Base-by-base conservation (phyloP, 2,797 vertebrate genomes). In the Hemitrygon akajei region DNA sequence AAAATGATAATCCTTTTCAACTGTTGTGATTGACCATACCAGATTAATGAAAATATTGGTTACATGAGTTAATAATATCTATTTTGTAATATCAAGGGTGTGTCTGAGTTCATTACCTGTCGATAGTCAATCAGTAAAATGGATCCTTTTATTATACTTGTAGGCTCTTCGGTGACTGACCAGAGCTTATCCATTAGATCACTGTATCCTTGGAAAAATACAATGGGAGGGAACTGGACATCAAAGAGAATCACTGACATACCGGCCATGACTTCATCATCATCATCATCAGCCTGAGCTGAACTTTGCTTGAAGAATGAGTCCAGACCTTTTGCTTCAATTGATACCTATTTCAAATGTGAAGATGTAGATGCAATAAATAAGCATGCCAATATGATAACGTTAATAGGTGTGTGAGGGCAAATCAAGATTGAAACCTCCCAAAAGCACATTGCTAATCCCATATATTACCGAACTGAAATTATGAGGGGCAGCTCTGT, bases 161-260 rank as follows among this genome's bases (percentile, higher is more conserved):
- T 95, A 79, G 97, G 95, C 22, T 96, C 95, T 94, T 93, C 95
- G 0, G 94, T 95, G 94, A 95, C 95, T 69, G 95, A 63, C 75
- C 97, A 94, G 37, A 96, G 94, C 94, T 97, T 97, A 87, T 95
- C 94, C 95, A 97, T 95, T 1, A 97, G 94, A 77, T 97, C 97
- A 94, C 95, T 76, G 79, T 97, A 97, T 0, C 97, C 97, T 91
- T 95, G 94, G 94, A 97, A 97, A 94, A 97, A 96, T 93, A 95
- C 0, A 0, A 96, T 0, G 0, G 97, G 97, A n/a, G 95, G 95
- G 91, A 97, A 6, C 94, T 96, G 97, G 56, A 97, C 95, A 0
- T 95, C 95, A 0, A 97, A 96, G 94, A 97, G 95, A 93, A 95
- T 56, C 37, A 96, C 95, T 0, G 96, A 96, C 96, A 97, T 96